Base-by-base conservation (phyloP, 2,888 invertebrate genomes). In the Mellilla xanthometata region DNA sequence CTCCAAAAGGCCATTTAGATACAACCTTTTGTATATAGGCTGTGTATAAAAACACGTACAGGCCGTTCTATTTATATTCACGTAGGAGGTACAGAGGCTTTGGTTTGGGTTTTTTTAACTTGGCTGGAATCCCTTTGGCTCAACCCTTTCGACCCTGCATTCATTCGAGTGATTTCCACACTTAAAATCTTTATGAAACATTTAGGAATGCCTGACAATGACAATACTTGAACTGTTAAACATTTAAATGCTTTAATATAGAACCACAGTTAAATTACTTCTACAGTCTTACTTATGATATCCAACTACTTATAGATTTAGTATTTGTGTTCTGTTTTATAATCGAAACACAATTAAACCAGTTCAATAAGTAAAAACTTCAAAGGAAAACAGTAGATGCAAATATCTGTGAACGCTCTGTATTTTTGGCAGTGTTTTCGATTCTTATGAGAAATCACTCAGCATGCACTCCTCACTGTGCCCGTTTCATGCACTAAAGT, bases 131-230 rank as follows among this genome's bases (percentile, higher is more conserved):
- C 76, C 75, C 54, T 71, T 69, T 68, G 62, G 67, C 64, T 56
- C 54, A 58, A 70, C 65, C 58, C 60, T 67, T 64, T 61, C 59
- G 58, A 78, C 74, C 76, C 73, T 73, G 74, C 73, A 71, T 76
- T 64, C 67, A 72, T 68, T 70, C 66, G 65, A 82, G 79, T 78
- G 82, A 85, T 81, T 81, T 69, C 78, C 62, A 65, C 58, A 60
- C 53, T 49, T n/a, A 5, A 49, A 49, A 19, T 28, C 26, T 51
- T 47, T 40, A 53, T 56, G n/a, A n/a, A n/a, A n/a, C n/a, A n/a
- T n/a, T n/a, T n/a, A 52, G 68, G 68, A 76, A 79, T 75, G 66
- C 64, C 63, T 61, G 65, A 66, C 60, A 56, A 55, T 67, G 67
- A 56, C 59, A 65, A 30, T 24, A 51, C 44, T 36, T 24, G 28